Evolutionary conservation across 2,113 vertebrate species (phyloP).

Genomic region (Columba livia): DNA sequence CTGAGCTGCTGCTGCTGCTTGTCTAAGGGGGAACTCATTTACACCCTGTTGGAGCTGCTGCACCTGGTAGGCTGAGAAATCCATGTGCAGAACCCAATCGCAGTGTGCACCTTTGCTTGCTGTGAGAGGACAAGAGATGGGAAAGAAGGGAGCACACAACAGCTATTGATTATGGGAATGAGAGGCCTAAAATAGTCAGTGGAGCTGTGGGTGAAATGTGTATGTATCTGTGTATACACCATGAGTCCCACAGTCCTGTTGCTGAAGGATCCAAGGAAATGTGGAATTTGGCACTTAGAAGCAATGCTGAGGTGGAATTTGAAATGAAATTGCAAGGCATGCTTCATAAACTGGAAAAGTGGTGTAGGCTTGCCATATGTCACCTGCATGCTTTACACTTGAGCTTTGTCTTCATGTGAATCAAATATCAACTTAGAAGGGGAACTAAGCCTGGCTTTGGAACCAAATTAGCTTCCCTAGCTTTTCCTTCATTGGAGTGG

Average conservation of each 20-base stretch:
- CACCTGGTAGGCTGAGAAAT: not conserved
- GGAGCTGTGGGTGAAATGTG: not conserved
- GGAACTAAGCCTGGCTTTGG: not conserved
- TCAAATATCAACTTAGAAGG: not conserved
- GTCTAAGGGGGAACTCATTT: not conserved
- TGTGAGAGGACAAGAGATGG: not conserved
- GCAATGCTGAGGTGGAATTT: not conserved
- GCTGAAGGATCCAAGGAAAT: not conserved
- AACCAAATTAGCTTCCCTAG: not conserved
- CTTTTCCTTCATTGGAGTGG: not conserved
- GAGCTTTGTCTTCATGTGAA: not conserved
- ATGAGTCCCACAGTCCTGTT: fast-evolving
- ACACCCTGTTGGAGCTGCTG: not conserved
- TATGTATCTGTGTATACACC: not conserved
- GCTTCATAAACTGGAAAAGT: not conserved
- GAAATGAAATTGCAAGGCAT: not conserved
- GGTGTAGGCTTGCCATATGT: not conserved
- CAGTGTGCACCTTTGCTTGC: not conserved
- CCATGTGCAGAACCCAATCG: not conserved
- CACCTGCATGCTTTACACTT: not conserved
- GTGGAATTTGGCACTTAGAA: fast-evolving
- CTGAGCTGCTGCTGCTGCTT: not conserved
- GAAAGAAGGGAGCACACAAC: not conserved
- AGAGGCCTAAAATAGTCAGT: not conserved
- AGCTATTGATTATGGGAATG: not conserved